These are phyloP conservation scores for Choristoneura rosaceana DNA, from an alignment of 2,888 invertebrate species.

Conservation along the genomic window DNA sequence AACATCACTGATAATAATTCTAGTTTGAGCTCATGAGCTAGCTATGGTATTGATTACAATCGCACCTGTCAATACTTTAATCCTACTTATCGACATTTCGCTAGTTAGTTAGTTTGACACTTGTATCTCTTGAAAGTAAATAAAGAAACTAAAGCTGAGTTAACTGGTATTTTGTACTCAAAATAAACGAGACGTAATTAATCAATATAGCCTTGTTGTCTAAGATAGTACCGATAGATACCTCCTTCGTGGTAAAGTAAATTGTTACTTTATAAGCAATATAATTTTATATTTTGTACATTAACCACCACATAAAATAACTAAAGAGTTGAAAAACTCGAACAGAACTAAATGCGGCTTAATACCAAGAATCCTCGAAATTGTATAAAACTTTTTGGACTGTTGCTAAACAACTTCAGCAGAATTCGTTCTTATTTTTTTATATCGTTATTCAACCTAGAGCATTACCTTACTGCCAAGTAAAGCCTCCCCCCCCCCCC, in stretches of 20 bases:
- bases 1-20: constrained; percentile 1
- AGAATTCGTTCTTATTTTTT: too few species aligned
- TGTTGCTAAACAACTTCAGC: too few species aligned
- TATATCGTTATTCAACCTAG: too few species aligned
- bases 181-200: neutral
- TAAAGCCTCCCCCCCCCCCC: too few species aligned
- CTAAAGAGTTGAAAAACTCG: neutral
- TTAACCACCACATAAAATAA: neutral
- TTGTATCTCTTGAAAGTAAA: neutral
- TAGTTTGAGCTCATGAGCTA: neutral
- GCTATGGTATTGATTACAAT: neutral
- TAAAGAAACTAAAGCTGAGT: too few species aligned
- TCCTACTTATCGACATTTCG: neutral
- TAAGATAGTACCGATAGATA: neutral
- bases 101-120: neutral
- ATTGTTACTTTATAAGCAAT: neutral
- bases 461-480: too few species aligned
- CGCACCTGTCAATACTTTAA: constrained; percentile 7
- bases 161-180: too few species aligned
- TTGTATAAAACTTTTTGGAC: too few species aligned
- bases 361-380: neutral
- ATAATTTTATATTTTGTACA: neutral
- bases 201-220: neutral
- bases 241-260: neutral
- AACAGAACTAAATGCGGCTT: neutral